Base-by-base conservation (phyloP, 2,797 vertebrate species). In the Enteromius mattozi region DNA sequence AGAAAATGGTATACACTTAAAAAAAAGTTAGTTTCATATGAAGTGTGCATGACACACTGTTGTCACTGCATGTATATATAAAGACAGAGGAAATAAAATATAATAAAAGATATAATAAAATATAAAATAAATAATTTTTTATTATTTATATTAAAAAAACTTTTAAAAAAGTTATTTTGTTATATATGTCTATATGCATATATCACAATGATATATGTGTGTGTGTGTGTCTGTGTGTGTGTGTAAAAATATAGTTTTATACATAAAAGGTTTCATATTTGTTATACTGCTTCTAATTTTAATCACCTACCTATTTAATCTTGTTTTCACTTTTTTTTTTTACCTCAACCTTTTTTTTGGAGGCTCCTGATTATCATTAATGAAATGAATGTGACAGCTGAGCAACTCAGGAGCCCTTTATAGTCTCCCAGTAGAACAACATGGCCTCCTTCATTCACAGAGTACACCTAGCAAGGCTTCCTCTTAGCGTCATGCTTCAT, bases 311-410 rank as follows among this genome's bases (percentile, higher is more conserved):
- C n/a, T 56, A 30, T 56, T 40, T 61, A 27, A 33, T 56, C 14
- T 30, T 10, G 24, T 27, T 42, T 42, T 9, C 40, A 12, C 40
- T 45, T 45, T 45, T 45, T 45, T 27, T 65, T 65, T 33, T 65
- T 21, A n/a, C 19, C 7, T 21, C 14, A 81, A n/a, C 24, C 8
- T 54, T 9, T 54, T 12, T 45, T 45, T 13, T 45, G 24, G 24
- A 63, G n/a, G 17, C 51, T 61, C 0, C 1, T 24, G 27, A 59
- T 72, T 40, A 47, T 72, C 47, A 72, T 63, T 72, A 72, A 45
- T 33, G 13, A 82, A 74, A 74, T 35, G 1, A 89, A 72, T 69
- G 81, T 68, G 65, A 75, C 68, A 56, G 30, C 4, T 35, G 56
- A 54, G 51, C 30, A 65, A 59, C 35, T 74, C 37, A 19, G 3